Conservation (phyloP, 2,888 invertebrate species). For the Yponomeuta sedellus region DNA sequence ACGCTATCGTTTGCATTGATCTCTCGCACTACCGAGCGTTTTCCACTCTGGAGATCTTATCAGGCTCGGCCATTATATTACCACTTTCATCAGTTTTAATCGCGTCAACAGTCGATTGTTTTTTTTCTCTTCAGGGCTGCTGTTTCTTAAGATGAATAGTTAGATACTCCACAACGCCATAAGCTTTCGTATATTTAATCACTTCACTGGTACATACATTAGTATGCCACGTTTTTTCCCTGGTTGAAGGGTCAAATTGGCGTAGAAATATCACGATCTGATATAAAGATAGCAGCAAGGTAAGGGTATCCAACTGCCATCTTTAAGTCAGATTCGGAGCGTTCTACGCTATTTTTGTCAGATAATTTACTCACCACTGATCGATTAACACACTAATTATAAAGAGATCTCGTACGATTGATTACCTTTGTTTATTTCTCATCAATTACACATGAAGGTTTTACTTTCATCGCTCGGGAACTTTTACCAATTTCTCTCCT, state of each 20-base stretch:
- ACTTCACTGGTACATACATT: background rate
- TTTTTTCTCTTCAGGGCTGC: background rate
- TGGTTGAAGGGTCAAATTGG: no score
- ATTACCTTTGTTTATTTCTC: background rate
- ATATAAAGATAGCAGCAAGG: no score
- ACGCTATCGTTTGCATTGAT: conserved; percentile 1
- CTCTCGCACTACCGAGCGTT: conserved; percentile 11
- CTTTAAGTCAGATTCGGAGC: no score
- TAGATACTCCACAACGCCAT: no score
- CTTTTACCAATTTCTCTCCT: conserved; percentile 12
- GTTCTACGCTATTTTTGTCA: no score
- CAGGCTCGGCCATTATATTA: conserved; percentile 3
- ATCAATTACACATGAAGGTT: conserved; percentile 11
- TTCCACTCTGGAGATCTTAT: conserved; percentile 4
- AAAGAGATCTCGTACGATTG: no score
- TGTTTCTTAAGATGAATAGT: background rate
- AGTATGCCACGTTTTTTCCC: no score
- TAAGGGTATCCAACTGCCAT: no score
- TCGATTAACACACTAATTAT: no score
- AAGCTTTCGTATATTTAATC: background rate
- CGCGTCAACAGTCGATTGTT: background rate
- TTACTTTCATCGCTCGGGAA: conserved; percentile 10
- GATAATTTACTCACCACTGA: no score
- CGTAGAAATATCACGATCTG: no score
- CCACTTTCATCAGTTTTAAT: conserved; percentile 11